Conservation (phyloP, 2,888 invertebrate species). For the Eumacrocentrus americanus region DNA sequence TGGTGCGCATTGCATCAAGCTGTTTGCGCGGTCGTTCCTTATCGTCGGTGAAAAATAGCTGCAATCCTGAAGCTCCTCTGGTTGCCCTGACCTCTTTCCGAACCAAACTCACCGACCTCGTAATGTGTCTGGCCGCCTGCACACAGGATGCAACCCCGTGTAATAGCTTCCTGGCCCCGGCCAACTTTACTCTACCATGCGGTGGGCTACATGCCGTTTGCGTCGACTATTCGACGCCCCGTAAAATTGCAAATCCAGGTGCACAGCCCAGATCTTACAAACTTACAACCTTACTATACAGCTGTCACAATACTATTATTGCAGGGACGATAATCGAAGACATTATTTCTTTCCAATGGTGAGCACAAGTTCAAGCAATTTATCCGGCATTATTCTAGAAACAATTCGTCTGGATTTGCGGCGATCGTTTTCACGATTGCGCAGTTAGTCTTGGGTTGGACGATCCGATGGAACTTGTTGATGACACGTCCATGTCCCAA, state of each 20-base stretch:
- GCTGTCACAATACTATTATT: no score
- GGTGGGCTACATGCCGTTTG: constrained; percentile 17
- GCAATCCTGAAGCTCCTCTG: constrained; percentile 41
- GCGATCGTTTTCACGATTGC: not conserved
- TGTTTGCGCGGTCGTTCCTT: constrained; percentile 39
- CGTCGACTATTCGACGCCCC: constrained; percentile 20
- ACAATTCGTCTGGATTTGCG: not conserved
- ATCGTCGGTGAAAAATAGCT: constrained; percentile 46
- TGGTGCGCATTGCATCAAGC: constrained; percentile 37
- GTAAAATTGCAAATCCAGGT: constrained; percentile 26
- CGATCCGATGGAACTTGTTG: constrained; percentile 31
- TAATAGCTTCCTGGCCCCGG: constrained; percentile 31
- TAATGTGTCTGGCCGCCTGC: constrained; percentile 33
- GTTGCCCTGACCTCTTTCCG: constrained; percentile 42
- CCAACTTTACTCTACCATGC: constrained; percentile 32
- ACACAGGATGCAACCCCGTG: constrained; percentile 27
- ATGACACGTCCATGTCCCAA: constrained; percentile 29
- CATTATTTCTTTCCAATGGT: not conserved
- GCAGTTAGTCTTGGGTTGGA: constrained; percentile 25
- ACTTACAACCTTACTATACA: no score
- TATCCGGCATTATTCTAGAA: not conserved
- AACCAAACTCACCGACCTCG: constrained; percentile 36
- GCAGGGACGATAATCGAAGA: not conserved
- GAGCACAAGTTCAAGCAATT: no score
- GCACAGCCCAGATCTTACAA: not conserved